phyloP scores from a whole-genome alignment of 2,797 vertebrate species.

The Periophthalmus magnuspinnatus region DNA sequence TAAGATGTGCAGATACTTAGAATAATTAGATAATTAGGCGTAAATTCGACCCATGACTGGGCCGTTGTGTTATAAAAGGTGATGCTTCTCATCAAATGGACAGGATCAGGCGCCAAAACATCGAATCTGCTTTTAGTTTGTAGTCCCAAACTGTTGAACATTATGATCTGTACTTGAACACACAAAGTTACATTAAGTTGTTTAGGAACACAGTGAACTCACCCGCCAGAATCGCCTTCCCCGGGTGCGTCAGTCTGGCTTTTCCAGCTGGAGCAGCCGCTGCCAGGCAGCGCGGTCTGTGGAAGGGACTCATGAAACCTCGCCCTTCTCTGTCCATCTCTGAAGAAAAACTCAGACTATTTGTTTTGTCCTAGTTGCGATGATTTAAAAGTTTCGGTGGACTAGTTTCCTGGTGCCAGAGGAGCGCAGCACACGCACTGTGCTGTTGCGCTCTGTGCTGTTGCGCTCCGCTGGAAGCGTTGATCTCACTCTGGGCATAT shows the following conservation, averaged over 20 bases:
- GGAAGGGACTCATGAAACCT: conserved; percentile 50
- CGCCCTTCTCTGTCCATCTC: conserved; percentile 66
- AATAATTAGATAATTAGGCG: too few species aligned
- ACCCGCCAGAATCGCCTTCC: conserved; percentile 96
- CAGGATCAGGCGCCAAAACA: not conserved
- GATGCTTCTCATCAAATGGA: not conserved
- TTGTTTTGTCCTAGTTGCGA: not conserved
- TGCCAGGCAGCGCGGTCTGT: conserved; percentile 72
- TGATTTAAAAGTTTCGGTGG: not conserved
- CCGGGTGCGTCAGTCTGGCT: conserved; percentile 90
- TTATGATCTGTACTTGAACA: not conserved
- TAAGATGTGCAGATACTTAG: too few species aligned
- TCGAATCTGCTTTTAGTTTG: too few species aligned
- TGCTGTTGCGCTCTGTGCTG: conserved; percentile 12
- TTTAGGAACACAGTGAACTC: conserved; percentile 23
- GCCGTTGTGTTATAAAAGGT: not conserved
- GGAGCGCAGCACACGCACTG: conserved; percentile 38
- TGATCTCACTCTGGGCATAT: conserved; percentile 29
- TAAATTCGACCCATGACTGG: too few species aligned
- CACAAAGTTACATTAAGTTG: not conserved
- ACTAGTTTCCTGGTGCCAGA: not conserved
- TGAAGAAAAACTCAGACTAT: conserved; percentile 2
- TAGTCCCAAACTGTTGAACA: not conserved
- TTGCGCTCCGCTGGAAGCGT: conserved; percentile 39
- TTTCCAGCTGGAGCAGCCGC: conserved; percentile 85